Percentiles rank a stretch among this genome's conserved stretches.
These are phyloP conservation scores for Nannospalax galili DNA, from an alignment of 2,113 vertebrate genomes.

Conservation along the genomic window DNA sequence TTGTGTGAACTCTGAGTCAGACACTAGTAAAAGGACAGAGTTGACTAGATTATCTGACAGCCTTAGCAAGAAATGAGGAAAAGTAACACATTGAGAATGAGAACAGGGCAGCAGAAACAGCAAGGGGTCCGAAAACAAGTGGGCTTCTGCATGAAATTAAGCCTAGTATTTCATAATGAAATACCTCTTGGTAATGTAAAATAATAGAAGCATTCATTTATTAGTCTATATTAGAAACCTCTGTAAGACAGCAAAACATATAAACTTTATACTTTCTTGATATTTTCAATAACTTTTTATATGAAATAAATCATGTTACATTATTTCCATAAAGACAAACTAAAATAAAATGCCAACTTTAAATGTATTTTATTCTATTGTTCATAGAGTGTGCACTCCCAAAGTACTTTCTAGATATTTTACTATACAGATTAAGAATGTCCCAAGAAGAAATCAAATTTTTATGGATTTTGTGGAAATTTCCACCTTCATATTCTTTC, in stretches of 20 bases:
- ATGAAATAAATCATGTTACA: not conserved
- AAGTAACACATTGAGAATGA: not conserved
- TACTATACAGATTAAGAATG: not conserved
- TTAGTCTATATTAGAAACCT: not conserved
- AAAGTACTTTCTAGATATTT: not conserved
- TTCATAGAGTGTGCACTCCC: not conserved
- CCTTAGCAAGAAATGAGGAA: not conserved
- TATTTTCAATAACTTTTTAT: slow-evolving; percentile 21
- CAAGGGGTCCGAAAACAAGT: not conserved
- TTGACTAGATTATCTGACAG: not conserved
- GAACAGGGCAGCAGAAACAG: not conserved
- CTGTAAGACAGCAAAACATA: not conserved
- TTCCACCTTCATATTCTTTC: not conserved
- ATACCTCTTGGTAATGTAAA: not conserved
- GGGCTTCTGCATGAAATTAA: not conserved
- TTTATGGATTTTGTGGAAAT: slow-evolving; percentile 28
- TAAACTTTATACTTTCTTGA: not conserved
- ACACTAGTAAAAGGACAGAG: not conserved
- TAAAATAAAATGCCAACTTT: slow-evolving; percentile 21
- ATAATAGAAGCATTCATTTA: not conserved
- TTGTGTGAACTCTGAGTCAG: not conserved
- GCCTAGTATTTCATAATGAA: not conserved
- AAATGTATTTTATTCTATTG: slow-evolving; percentile 12
- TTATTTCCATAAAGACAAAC: slow-evolving; percentile 30
- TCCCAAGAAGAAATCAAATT: not conserved